Evolutionary conservation across 2,797 vertebrate species (phyloP), one percentile per base, ranked within the genome.

Genomic region (Odontamblyopus rebecca): DNA sequence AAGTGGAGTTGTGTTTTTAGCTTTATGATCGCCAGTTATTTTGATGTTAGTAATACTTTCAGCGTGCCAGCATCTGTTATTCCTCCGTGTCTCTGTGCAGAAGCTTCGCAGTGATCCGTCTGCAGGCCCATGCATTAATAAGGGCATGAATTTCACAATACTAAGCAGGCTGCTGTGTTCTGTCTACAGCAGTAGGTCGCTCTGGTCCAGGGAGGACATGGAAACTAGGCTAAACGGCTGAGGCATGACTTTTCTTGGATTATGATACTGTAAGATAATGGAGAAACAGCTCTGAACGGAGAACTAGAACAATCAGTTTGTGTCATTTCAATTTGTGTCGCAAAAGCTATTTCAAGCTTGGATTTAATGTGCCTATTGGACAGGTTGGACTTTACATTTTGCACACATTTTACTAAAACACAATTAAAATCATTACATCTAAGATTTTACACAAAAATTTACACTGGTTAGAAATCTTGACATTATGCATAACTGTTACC

Each of bases 71-170:
- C 71, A 70, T 61, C 68, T 61, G 78, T 56, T 70, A 57, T 38
- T 53, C 54, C 53, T 57, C 70, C 44, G 72, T 73, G 75, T 80
- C 75, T 86, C 70, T 67, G 84, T 71, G 75, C 78, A 81, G 80
- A 70, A 67, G 77, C 82, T 85, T 83, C 79, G 87, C 78, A 86
- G 78, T 61, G 87, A 89, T 38, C 81, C 78, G 80, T 80, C 81
- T 77, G 70, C 75, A 74, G 54, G 78, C 63, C 78, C 85, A 88
- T 88, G 86, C 85, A 91, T 91, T 91, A 89, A 89, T 90, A 88
- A 90, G 79, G 59, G 71, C 75, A 86, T 86, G 84, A 89, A 87
- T 89, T 85, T 90, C 87, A 84, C 76, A 77, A 83, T 83, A 68
- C 66, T 67, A 32, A 53, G 48, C 29, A 51, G 29, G 44, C 66